These are phyloP conservation scores for Sorex fumeus DNA, from an alignment of 2,113 vertebrate species.

Conservation along the genomic window DNA sequence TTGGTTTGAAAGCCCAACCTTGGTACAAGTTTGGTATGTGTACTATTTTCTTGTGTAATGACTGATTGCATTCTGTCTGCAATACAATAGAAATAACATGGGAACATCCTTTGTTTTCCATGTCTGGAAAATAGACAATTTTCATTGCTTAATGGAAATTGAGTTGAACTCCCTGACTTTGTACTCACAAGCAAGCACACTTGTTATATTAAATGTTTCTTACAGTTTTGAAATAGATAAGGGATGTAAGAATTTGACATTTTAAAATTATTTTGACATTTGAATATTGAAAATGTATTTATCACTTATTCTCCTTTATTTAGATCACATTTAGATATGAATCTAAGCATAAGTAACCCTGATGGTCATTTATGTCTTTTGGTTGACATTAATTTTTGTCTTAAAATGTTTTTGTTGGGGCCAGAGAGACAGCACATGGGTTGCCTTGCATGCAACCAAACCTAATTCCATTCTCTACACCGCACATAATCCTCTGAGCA, in stretches of 20 bases:
- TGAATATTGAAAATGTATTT: conserved; percentile 19
- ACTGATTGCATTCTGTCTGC: neutral
- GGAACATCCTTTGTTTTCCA: neutral
- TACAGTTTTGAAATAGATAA: neutral
- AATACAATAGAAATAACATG: neutral
- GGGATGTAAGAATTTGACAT: conserved; percentile 12
- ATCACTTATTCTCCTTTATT: neutral
- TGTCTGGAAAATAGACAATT: neutral
- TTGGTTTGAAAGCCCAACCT: too few species aligned
- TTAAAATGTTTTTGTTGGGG: too few species aligned
- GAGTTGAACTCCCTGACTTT: neutral
- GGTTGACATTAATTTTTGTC: neutral
- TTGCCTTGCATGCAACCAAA: too few species aligned
- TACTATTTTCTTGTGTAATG: neutral
- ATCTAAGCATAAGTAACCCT: neutral
- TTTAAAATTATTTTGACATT: too few species aligned
- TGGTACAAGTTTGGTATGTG: too few species aligned
- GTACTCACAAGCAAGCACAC: neutral
- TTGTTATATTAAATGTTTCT: neutral
- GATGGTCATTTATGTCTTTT: conserved; percentile 19
- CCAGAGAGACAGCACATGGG: too few species aligned
- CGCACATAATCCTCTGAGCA: too few species aligned
- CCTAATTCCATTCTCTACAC: too few species aligned
- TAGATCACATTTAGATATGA: conserved; percentile 12
- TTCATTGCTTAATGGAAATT: neutral